Evolutionary conservation across 37 sponge, comb jelly and placozoan species (phyloP).

Genomic region (Hormiphora californensis): DNA sequence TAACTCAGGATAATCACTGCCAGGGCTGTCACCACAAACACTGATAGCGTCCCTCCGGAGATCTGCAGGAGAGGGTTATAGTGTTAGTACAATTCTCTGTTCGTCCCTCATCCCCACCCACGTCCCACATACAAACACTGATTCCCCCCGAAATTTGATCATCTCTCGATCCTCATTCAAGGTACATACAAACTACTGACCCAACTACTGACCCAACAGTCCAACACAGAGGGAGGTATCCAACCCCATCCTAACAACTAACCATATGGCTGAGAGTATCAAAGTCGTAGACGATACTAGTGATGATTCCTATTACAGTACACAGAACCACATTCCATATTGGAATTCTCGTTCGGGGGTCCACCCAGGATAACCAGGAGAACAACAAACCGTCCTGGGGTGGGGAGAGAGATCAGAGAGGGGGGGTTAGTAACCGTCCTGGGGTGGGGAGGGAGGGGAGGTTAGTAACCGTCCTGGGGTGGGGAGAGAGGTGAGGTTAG

Average conservation of each 20-base stretch:
- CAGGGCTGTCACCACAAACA: conserved; percentile 1
- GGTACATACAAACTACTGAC: background rate
- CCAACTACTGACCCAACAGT: background rate
- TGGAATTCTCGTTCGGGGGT: background rate
- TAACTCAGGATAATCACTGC: conserved; percentile 27
- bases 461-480: too few relatives aligned
- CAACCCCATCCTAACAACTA: background rate
- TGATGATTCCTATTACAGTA: background rate
- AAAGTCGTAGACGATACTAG: conserved; percentile 15
- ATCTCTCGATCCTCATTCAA: background rate
- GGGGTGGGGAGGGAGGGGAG: too few relatives aligned
- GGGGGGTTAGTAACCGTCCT: too few relatives aligned
- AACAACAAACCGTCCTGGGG: conserved; percentile 27
- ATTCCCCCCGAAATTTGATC: background rate
- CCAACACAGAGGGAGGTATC: background rate
- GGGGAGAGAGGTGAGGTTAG: too few relatives aligned
- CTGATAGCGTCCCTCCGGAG: background rate
- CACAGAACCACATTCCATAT: background rate
- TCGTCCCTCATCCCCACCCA: too few relatives aligned
- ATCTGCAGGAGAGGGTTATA: too few relatives aligned
- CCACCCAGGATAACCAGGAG: background rate
- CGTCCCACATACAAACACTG: too few relatives aligned
- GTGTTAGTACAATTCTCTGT: too few relatives aligned
- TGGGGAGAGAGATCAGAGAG: too few relatives aligned
- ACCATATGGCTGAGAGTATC: conserved; percentile 34